A percentile compares a stretch with the other conserved stretches of the same genome.
These are phyloP conservation scores for Caenorhabditis parvicauda DNA, from an alignment of 2,888 invertebrate species.

Conservation along the genomic window DNA sequence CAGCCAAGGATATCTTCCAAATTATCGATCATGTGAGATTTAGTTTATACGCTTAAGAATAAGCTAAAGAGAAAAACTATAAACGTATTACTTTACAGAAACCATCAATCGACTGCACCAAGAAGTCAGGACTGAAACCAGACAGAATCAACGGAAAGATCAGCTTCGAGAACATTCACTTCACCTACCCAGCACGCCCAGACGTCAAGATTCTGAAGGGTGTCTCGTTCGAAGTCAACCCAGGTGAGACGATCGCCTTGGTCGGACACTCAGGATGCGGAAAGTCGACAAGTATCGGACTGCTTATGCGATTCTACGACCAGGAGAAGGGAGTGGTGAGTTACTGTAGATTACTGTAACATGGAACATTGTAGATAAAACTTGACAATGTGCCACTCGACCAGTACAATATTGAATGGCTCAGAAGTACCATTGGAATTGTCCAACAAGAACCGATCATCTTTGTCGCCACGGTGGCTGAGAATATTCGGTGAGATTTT, in stretches of 20 bases:
- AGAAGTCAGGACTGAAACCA: slow-evolving; percentile 64
- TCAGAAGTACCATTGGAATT: slow-evolving; percentile 64
- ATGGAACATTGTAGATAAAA: slow-evolving; percentile 47
- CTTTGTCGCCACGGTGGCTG: slow-evolving; percentile 63
- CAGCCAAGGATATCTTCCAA: slow-evolving; percentile 70
- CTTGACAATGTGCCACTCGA: slow-evolving; percentile 64
- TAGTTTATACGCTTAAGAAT: slow-evolving; percentile 8
- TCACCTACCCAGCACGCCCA: slow-evolving; percentile 65
- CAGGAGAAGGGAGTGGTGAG: slow-evolving; percentile 38
- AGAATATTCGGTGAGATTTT: slow-evolving; percentile 62
- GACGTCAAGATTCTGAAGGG: slow-evolving; percentile 59
- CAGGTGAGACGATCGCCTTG: slow-evolving; percentile 49
- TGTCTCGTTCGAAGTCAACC: slow-evolving; percentile 38
- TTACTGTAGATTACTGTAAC: neutral
- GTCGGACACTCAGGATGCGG: slow-evolving; percentile 57
- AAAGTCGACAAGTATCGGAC: slow-evolving; percentile 48
- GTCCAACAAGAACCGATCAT: slow-evolving; percentile 66
- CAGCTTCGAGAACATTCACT: slow-evolving; percentile 64
- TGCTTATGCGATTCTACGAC: slow-evolving; percentile 51
- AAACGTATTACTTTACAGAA: slow-evolving; percentile 52
- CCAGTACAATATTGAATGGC: slow-evolving; percentile 57
- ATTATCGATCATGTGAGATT: slow-evolving; percentile 65
- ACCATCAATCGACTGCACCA: slow-evolving; percentile 66
- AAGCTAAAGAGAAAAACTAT: slow-evolving; percentile 54
- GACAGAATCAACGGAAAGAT: slow-evolving; percentile 64